Evolutionary conservation across 1,140 invertebrate species (phyloP), one percentile per base, ranked within the genome.

Genomic region (Heliothis subflexa): DNA sequence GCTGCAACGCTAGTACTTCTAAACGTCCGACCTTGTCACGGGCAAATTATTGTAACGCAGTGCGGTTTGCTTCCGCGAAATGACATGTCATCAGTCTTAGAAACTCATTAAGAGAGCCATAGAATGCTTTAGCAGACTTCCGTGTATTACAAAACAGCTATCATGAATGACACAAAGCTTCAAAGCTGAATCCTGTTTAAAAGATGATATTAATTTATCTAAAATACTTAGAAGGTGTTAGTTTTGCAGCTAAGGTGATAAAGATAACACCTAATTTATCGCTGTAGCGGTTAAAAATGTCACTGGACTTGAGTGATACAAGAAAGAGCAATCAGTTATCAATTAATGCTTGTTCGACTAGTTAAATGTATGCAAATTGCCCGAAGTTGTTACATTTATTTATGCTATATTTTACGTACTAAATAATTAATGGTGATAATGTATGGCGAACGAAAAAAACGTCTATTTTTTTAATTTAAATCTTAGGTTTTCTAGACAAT

Each of bases 71-170:
- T 79, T 78, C 78, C 72, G 74, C 74, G 64, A 81, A 79, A 81
- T 81, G 83, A 82, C 80, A 82, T 78, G 54, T 66, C 85, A 88
- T 88, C 85, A 86, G 72, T 88, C 86, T 84, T 82, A 81, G 54
- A 79, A 78, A 85, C 79, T 83, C 83, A 88, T 86, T 86, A 85
- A 25, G 66, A 62, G 64, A 52, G 62, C 52, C 76, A 72, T 73
- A 79, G 78, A 86, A 82, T 54, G 75, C 78, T 82, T 83, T 73
- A 78, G 77, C 80, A 86, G 83, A 83, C 82, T 85, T 86, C 83
- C 83, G 64, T 72, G 72, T 82, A 57, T 78, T 82, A 72, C 54
- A 73, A 80, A 80, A 72, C 68, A 62, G 49, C 14, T 1, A 55
- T 64, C 61, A 33, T 66, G 62, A 76, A 76, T 66, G 66, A 76